Base-by-base conservation (phyloP, 1,140 invertebrate species). In the Latrodectus geometricus region DNA sequence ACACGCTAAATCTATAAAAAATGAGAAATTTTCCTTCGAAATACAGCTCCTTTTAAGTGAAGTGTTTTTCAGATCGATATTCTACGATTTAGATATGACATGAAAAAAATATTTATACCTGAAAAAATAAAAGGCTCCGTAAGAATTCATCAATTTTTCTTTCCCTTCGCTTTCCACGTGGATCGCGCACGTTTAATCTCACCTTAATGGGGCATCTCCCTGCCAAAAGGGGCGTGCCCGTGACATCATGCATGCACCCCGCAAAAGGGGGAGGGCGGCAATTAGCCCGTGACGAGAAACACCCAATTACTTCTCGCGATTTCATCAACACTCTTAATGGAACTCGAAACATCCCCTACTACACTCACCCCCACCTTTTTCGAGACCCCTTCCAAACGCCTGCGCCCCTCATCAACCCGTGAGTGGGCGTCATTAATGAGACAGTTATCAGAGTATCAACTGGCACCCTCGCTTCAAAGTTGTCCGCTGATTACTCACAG, bases 231-330 rank as follows among this genome's bases (percentile, higher is more conserved):
- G 79, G 79, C 79, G 79, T 81, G 79, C 23, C 79, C n/a, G 61
- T 49, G 35, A 78, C 76, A 78, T 78, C 76, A 78, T 68, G 17
- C n/a, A 69, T 69, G 68, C 9, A n/a, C 68, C 11, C 68, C 20
- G 9, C 17, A 11, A 56, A 23, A 65, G 23, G 23, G 78, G 69
- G 50, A 35, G 49, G 66, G 52, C 12, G 66, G 68, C 79, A 81
- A 81, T 81, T 81, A 81, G 68, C 20, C 50, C 79, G 79, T 81
- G 79, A 81, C 79, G 79, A 56, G 66, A 81, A 81, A 61, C 50
- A 54, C 66, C 79, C 79, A 81, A 81, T 81, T 81, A 81, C 79
- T 72, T 72, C 68, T 81, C 79, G 8, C 79, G 79, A 70, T 81
- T 72, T 81, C 79, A 81, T 81, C 79, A 72, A 72, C 79, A 81